Base-by-base conservation (phyloP, 2,113 vertebrate genomes). In the Siniperca chuatsi region DNA sequence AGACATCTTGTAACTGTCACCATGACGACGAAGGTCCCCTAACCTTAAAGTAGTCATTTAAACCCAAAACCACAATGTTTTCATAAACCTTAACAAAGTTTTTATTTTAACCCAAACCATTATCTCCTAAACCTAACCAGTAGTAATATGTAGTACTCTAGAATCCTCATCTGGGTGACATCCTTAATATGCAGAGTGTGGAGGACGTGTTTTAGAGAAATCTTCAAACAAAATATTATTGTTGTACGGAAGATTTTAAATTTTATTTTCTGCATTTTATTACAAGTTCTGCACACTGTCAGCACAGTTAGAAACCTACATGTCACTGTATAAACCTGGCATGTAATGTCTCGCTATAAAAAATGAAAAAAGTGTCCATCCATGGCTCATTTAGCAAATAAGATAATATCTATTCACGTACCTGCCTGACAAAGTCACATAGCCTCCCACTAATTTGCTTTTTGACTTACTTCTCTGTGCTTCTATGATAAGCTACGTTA, bases 371-470 rank as follows among this genome's bases (percentile, higher is more conserved):
- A 62, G 73, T 15, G 79, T 89, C 75, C 85, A 65, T 85, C 60
- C 88, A 87, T 29, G 82, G 89, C 85, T 92, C 92, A 93, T 93
- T 89, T 90, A 89, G 88, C 87, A 92, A 90, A 90, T 82, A 86
- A 87, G 83, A 92, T 91, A 84, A 91, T 83, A 91, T 91, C 81
- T 80, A 62, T 85, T 71, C 54, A 40, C 35, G 55, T 83, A 91
- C 92, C 86, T 93, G 88, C 44, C 79, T 68, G 81, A 85, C 91
- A 91, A 82, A 87, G 87, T 89, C 89, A 78, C 76, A 37, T 82
- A 90, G 77, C 87, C 82, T 86, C 89, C 87, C 88, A 86, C 88
- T 93, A 81, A 91, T 94, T 91, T 89, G 85, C 83, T 86, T 88
- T 81, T 85, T 89, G 85, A 88, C 89, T 92, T 88, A 81, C 78